These are phyloP conservation scores for Reticulitermes speratus DNA, from an alignment of 1,140 invertebrate genomes.

Conservation along the genomic window DNA sequence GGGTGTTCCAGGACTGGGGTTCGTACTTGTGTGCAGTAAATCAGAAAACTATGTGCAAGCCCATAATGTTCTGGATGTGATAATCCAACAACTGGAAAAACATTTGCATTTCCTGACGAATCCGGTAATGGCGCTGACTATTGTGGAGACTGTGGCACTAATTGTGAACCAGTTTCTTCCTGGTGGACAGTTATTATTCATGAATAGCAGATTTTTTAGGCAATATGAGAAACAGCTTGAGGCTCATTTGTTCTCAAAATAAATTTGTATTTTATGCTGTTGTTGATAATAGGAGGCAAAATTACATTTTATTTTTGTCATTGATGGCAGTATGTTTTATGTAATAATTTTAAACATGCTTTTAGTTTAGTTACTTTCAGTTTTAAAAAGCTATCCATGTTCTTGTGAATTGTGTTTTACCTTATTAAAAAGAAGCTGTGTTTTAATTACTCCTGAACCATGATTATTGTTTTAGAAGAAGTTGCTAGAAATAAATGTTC, in stretches of 20 bases:
- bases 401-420: too few species aligned
- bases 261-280: neutral
- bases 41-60: constrained; percentile 32
- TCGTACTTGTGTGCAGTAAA: constrained; percentile 31
- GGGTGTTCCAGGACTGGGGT: constrained; percentile 31
- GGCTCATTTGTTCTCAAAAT: constrained; percentile 30
- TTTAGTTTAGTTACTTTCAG: too few species aligned
- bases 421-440: too few species aligned
- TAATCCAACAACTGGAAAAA: constrained; percentile 34
- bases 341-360: too few species aligned
- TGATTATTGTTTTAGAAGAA: too few species aligned
- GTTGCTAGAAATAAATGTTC: too few species aligned
- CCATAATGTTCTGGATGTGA: constrained; percentile 35
- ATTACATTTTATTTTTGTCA: too few species aligned
- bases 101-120: constrained; percentile 34
- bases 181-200: constrained; percentile 32
- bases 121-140: constrained; percentile 26
- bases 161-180: constrained; percentile 35
- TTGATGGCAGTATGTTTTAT: too few species aligned
- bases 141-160: constrained; percentile 32
- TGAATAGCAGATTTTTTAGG: constrained; percentile 34
- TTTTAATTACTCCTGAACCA: too few species aligned
- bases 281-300: too few species aligned
- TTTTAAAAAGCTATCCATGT: too few species aligned
- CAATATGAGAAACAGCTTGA: constrained; percentile 36